phyloP scores from a whole-genome alignment of 2,797 vertebrate genomes.

The Hozukius guyotensis region DNA sequence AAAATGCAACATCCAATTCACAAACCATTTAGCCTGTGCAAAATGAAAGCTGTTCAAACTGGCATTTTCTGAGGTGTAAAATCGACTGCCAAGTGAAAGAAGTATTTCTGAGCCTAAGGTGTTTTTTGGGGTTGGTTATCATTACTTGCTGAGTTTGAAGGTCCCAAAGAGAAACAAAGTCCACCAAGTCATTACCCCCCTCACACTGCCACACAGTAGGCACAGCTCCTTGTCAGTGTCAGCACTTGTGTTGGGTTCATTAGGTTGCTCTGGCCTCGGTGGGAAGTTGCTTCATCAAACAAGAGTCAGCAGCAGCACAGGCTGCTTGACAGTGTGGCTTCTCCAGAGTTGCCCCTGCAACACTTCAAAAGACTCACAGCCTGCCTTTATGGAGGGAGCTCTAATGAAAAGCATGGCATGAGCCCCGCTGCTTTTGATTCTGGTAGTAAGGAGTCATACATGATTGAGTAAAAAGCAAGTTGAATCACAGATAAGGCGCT shows the following conservation, averaged over 20 bases:
- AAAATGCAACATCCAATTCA: conserved; percentile 17
- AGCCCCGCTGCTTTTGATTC: conserved; percentile 68
- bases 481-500: conserved; percentile 56
- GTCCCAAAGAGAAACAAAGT: conserved; percentile 48
- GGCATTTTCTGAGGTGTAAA: conserved; percentile 23
- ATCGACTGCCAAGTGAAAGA: conserved; percentile 10
- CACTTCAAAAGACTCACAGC: conserved; percentile 72
- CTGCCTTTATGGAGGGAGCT: conserved; percentile 54
- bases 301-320: conserved; percentile 64
- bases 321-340: conserved; percentile 57
- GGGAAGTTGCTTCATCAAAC: conserved; percentile 76
- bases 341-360: conserved; percentile 59
- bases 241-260: conserved; percentile 67
- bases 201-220: conserved; percentile 46
- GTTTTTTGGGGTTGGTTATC: conserved; percentile 31
- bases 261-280: conserved; percentile 59
- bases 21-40: conserved; percentile 4
- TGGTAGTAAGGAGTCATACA: conserved; percentile 67
- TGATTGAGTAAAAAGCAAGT: conserved; percentile 70
- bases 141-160: conserved; percentile 31
- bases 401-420: conserved; percentile 73
- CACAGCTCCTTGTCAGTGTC: conserved; percentile 55
- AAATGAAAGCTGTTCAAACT: conserved; percentile 31
- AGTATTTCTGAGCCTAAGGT: conserved; percentile 16
- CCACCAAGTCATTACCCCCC: conserved; percentile 52